phyloP scores from a whole-genome alignment of 2,888 invertebrate species.

The Amblyjoppa fuscipennis region DNA sequence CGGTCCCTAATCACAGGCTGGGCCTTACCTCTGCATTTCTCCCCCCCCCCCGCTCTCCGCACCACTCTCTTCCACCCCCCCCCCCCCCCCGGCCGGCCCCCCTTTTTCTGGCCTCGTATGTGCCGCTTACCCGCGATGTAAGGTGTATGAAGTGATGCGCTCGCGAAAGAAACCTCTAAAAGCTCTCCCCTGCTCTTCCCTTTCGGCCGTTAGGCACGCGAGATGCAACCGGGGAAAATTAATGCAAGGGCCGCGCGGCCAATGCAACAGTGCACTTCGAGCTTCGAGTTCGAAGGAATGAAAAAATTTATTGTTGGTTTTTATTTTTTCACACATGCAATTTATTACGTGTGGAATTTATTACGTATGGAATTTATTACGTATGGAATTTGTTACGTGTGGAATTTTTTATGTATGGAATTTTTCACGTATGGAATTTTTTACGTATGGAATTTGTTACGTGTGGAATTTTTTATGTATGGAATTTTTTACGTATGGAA shows the following conservation, averaged over 20 bases:
- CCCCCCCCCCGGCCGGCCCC: background rate
- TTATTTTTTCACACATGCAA: background rate
- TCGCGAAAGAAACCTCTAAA: constrained; percentile 14
- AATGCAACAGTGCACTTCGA: too few species aligned
- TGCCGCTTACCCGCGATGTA: constrained; percentile 13
- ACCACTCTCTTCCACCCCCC: too few species aligned
- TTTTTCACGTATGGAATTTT: too few species aligned
- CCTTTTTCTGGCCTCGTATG: constrained; percentile 5
- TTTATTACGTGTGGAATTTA: too few species aligned
- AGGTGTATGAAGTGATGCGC: constrained; percentile 3
- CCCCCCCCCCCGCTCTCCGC: constrained; percentile 55
- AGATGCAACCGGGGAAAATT: background rate
- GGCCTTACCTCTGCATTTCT: constrained; percentile 59
- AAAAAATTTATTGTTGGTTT: background rate
- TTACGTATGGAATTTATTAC: too few species aligned
- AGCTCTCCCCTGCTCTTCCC: constrained; percentile 12
- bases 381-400: too few species aligned
- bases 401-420: too few species aligned
- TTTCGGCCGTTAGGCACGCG: constrained; percentile 16
- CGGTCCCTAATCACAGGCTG: constrained; percentile 83
- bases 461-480: too few species aligned
- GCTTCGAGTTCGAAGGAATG: background rate
- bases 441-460: too few species aligned
- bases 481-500: too few species aligned
- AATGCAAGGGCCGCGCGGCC: background rate